Evolutionary conservation across 2,113 vertebrate species (phyloP).

Genomic region (Podilymbus podiceps): DNA sequence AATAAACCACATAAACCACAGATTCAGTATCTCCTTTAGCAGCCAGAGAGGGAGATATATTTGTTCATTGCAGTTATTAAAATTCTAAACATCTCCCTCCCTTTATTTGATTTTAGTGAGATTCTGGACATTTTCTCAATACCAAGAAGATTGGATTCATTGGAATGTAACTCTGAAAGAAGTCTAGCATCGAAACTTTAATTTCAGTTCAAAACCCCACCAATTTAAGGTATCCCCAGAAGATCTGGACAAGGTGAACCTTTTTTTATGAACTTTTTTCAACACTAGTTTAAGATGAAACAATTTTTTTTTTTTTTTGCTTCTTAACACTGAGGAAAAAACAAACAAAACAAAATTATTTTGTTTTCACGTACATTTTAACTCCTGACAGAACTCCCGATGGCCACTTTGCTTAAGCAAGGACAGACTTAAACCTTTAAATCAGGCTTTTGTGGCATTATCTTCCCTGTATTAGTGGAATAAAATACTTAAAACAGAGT

Average conservation of each 20-base stretch:
- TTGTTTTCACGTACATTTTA: neutral
- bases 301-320: neutral
- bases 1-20: conserved; percentile 36
- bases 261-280: neutral
- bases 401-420: neutral
- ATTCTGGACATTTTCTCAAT: conserved; percentile 46
- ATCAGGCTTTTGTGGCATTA: neutral
- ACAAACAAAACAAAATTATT: neutral
- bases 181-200: neutral
- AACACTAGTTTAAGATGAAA: neutral
- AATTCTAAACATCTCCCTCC: conserved; percentile 42
- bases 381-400: neutral
- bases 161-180: conserved; percentile 27
- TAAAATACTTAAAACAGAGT: neutral
- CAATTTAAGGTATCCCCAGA: neutral
- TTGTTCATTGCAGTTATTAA: conserved; percentile 56
- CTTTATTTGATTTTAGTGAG: conserved; percentile 62
- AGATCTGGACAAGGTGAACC: neutral
- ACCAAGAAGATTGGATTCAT: neutral
- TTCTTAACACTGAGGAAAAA: neutral
- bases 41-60: neutral
- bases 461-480: neutral
- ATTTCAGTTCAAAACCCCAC: neutral
- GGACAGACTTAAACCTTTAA: neutral
- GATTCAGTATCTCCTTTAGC: conserved; percentile 22